These are phyloP conservation scores for Zaprionus capensis DNA, from an alignment of 1,140 invertebrate genomes.

Conservation along the genomic window DNA sequence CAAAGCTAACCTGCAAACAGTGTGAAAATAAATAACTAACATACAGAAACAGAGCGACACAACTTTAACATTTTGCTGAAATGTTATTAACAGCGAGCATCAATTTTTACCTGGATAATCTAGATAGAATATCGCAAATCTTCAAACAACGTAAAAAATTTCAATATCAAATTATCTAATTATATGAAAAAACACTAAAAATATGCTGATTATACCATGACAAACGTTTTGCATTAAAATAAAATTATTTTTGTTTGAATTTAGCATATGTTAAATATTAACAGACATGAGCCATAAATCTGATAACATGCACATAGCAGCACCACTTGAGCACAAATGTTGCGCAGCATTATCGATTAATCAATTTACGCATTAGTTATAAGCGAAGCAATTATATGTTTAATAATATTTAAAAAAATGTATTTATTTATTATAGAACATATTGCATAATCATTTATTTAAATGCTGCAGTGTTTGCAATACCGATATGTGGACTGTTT, in stretches of 20 bases:
- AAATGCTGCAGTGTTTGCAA: background rate
- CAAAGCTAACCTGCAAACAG: conserved; percentile 52
- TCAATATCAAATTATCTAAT: background rate
- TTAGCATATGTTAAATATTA: background rate
- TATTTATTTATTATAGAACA: background rate
- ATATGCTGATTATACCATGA: background rate
- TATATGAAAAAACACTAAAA: background rate
- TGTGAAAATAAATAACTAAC: conserved; percentile 56
- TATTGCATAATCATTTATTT: background rate
- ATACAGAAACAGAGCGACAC: conserved; percentile 33
- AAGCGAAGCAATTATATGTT: background rate
- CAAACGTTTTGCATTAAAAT: background rate
- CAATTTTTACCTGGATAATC: conserved; percentile 4
- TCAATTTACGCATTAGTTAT: background rate
- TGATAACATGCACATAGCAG: background rate
- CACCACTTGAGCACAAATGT: conserved; percentile 4
- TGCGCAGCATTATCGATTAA: background rate
- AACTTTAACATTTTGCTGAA: conserved; percentile 22
- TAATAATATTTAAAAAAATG: background rate
- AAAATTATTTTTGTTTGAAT: conserved; percentile 7
- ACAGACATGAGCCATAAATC: background rate
- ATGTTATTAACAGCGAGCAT: conserved; percentile 36
- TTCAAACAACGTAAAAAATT: background rate
- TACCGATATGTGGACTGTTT: background rate
- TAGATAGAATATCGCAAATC: background rate